Base-by-base conservation (phyloP, 1,140 invertebrate species). In the Drosophila serrata region DNA sequence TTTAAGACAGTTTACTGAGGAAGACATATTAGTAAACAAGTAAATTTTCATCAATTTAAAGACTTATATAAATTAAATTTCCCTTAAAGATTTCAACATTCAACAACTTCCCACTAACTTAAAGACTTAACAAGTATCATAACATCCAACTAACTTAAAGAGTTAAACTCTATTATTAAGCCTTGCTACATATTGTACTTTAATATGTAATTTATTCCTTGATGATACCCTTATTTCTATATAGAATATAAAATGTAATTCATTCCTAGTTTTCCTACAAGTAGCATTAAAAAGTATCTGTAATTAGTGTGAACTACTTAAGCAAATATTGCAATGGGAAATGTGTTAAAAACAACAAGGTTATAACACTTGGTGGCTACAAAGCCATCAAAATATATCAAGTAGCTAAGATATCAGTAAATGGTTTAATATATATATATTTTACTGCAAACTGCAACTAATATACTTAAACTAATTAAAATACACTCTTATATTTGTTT, bases 341-440 rank as follows among this genome's bases (percentile, higher is more conserved):
- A 69, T 35, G 65, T 69, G 65, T 69, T 22, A 69, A 53, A 69
- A 69, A 51, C 61, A 42, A 51, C 45, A 69, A 7, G 9, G 9
- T 45, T 1, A 19, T 51, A 65, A 65, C 65, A 69, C 65, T 53
- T 62, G 6, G 33, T 8, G 4, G 4, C 46, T 29, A 12, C 27
- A 6, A 27, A 51, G 15, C 29, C 33, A 24, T 55, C 15, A 42
- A 60, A 61, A 61, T 31, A 63, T 31, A 42, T 68, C 19, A 49
- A 51, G 29, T 48, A 62, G 29, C 22, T 0, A 27, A 51, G 35
- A n/a, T 51, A 51, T 35, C 33, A 27, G 35, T 12, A 64, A 68
- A 63, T 27, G 29, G 31, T 61, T 27, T 15, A 37, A 13, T 62
- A 48, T 15, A 35, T 6, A 17, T n/a, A n/a, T n/a, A n/a, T n/a